phyloP scores from a whole-genome alignment of 2,797 vertebrate genomes.

The Microchirus variegatus region DNA sequence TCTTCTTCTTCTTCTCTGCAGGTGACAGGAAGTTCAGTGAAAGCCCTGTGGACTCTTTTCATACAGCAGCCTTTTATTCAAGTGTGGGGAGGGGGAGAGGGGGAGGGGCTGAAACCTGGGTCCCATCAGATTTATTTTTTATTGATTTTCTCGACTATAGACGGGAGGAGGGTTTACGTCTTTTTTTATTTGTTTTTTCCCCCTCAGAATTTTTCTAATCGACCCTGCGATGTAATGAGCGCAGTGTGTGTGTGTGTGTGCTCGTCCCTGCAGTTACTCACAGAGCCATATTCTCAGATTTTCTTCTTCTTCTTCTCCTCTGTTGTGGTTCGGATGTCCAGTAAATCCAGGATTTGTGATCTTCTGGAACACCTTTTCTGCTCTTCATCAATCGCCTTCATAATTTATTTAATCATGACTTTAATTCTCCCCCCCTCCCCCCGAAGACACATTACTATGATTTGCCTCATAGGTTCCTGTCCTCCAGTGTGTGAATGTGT shows the following conservation, averaged over 20 bases:
- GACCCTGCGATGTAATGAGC: conserved; percentile 24
- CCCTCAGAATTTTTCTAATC: conserved; percentile 39
- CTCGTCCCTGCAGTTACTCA: conserved; percentile 15
- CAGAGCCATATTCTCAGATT: not conserved
- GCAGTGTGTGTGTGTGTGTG: not conserved
- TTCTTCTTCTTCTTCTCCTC: conserved; percentile 7
- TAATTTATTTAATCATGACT: conserved; percentile 62
- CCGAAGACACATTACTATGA: conserved; percentile 18
- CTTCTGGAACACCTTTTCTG: conserved; percentile 1
- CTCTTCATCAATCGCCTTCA: conserved; percentile 10
- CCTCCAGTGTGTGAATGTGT: not conserved
- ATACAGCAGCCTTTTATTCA: conserved; percentile 56
- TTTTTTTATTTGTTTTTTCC: conserved; percentile 9
- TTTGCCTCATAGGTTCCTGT: not conserved
- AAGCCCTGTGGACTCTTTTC: conserved; percentile 51
- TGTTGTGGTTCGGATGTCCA: not conserved
- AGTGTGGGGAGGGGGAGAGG: conserved; percentile 38
- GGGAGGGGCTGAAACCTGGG: conserved; percentile 30
- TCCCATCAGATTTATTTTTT: conserved; percentile 39
- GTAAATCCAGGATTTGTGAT: conserved; percentile 13
- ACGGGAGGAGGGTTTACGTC: conserved; percentile 32
- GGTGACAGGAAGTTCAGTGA: not conserved
- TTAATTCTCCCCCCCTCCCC: conserved; percentile 1
- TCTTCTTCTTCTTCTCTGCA: conserved; percentile 18
- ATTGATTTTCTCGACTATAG: conserved; percentile 22